phyloP scores from a whole-genome alignment of 1,140 invertebrate genomes.

The Drosophila serrata region DNA sequence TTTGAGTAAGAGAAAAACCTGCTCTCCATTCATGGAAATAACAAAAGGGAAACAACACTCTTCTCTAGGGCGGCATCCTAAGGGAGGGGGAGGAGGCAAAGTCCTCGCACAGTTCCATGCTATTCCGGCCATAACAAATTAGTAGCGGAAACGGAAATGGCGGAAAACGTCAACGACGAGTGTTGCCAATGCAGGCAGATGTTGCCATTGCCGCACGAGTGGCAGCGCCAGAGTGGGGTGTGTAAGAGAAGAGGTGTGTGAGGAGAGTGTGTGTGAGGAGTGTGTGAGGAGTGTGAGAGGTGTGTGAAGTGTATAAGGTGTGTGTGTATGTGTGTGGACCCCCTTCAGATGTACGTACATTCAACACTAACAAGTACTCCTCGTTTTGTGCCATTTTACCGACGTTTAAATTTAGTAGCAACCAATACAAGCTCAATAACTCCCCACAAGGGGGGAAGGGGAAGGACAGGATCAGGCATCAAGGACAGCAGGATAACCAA shows the following conservation, averaged over 20 bases:
- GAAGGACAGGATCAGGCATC: slow-evolving; percentile 10
- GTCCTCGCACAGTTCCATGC: slow-evolving; percentile 17
- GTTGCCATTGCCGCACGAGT: slow-evolving; percentile 26
- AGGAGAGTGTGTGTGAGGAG: background rate
- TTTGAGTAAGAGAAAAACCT: background rate
- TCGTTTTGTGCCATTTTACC: slow-evolving; percentile 19
- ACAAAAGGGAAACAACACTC: slow-evolving; percentile 15
- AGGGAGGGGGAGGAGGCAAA: background rate
- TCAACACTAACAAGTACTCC: slow-evolving; percentile 29
- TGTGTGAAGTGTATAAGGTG: background rate
- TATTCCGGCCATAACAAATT: slow-evolving; percentile 66
- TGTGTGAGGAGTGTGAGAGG: background rate
- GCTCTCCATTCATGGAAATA: background rate
- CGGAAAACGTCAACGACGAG: slow-evolving; percentile 69
- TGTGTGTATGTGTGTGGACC: background rate
- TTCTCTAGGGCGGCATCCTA: slow-evolving; percentile 3
- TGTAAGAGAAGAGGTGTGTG: background rate
- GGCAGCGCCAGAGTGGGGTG: background rate
- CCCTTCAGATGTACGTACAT: background rate
- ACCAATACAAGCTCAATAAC: slow-evolving; percentile 31
- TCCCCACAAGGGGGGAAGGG: slow-evolving; percentile 20
- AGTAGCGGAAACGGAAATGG: slow-evolving; percentile 74
- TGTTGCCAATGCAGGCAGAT: slow-evolving; percentile 52
- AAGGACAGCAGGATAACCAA: slow-evolving; percentile 3
- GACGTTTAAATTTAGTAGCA: slow-evolving; percentile 50